phyloP scores from a whole-genome alignment of 2,888 invertebrate genomes.

The Aplocera efformata region DNA sequence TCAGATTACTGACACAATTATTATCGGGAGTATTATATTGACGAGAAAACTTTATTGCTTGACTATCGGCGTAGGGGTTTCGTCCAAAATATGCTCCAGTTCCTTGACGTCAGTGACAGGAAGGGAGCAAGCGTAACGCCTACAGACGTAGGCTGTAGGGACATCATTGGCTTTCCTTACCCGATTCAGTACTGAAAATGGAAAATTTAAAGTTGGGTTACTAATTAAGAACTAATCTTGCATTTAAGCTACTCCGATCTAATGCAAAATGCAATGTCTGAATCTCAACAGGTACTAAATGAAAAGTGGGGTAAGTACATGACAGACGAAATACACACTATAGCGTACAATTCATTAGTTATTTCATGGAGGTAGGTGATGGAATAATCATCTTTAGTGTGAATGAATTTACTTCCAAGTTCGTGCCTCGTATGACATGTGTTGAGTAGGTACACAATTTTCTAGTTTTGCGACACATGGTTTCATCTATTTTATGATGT shows the following conservation, averaged over 20 bases:
- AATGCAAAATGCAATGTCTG: slow-evolving; percentile 2
- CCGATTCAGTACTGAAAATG: slow-evolving; percentile 64
- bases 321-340: too few species aligned
- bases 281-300: too few species aligned
- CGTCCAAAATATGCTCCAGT: slow-evolving; percentile 80
- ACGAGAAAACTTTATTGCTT: slow-evolving; percentile 25
- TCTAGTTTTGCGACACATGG: too few species aligned
- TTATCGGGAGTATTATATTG: too few species aligned
- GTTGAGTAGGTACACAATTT: too few species aligned
- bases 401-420: too few species aligned
- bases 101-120: slow-evolving; percentile 86
- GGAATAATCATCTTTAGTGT: neutral
- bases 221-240: neutral
- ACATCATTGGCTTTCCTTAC: slow-evolving; percentile 79
- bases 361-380: neutral
- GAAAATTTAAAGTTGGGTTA: neutral
- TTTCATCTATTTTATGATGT: neutral
- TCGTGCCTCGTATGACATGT: too few species aligned
- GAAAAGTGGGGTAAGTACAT: too few species aligned
- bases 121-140: slow-evolving; percentile 86
- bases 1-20: too few species aligned
- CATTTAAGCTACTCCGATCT: neutral
- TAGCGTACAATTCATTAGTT: neutral
- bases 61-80: slow-evolving; percentile 34
- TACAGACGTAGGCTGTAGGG: slow-evolving; percentile 89